phyloP scores from a whole-genome alignment of 2,888 invertebrate genomes.

The Oscheius onirici region DNA sequence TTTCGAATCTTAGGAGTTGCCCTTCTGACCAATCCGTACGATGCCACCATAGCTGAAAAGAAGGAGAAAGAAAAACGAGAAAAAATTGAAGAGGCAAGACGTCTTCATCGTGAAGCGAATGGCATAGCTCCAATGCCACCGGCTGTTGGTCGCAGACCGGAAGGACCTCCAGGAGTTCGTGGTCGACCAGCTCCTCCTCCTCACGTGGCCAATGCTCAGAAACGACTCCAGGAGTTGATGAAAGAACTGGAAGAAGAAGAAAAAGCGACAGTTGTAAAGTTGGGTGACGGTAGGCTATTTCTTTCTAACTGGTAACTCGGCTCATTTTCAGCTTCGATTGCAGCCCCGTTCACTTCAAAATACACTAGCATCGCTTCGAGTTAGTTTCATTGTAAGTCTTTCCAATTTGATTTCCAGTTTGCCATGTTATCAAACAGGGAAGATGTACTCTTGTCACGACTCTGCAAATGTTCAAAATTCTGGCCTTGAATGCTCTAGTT shows the following conservation, averaged over 20 bases:
- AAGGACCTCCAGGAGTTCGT: not conserved
- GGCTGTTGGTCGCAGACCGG: conserved; percentile 17
- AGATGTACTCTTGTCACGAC: conserved; percentile 98
- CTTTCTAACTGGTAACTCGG: no score
- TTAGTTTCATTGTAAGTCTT: conserved; percentile 75
- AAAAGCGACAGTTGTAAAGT: conserved; percentile 80
- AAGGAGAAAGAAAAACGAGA: conserved; percentile 45
- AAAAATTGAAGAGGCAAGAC: conserved; percentile 46
- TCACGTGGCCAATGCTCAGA: conserved; percentile 73
- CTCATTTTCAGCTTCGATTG: conserved; percentile 83
- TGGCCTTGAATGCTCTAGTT: conserved; percentile 95
- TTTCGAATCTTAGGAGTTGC: conserved; percentile 60
- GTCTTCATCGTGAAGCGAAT: conserved; percentile 23
- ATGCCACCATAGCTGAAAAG: conserved; percentile 55
- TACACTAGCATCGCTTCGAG: conserved; percentile 93
- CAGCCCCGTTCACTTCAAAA: conserved; percentile 98
- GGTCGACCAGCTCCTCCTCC: conserved; percentile 37
- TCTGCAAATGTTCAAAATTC: conserved; percentile 99
- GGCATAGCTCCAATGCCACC: not conserved
- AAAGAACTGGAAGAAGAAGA: conserved; percentile 84
- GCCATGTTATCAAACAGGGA: conserved; percentile 98
- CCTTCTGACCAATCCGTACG: conserved; percentile 69
- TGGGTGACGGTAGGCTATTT: conserved; percentile 83
- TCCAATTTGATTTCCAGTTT: conserved; percentile 79
- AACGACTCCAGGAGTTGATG: conserved; percentile 77